Percentiles rank a stretch among this genome's conserved stretches.
Evolutionary conservation across 2,113 vertebrate species (phyloP).

Genomic region (Tragelaphus strepsiceros): DNA sequence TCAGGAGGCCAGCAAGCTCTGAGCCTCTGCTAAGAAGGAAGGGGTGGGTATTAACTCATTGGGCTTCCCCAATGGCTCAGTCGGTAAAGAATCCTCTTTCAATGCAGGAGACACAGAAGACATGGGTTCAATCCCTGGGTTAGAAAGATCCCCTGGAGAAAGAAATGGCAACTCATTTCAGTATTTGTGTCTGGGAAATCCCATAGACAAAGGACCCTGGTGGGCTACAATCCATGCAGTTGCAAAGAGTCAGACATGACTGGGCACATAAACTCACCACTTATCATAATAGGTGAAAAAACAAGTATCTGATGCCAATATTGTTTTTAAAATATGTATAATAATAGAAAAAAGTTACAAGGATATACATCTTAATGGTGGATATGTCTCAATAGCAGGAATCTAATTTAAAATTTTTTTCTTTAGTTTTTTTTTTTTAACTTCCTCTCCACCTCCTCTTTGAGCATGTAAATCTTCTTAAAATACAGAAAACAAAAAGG

Average conservation of each 20-base stretch:
- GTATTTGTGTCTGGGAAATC: not conserved
- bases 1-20: not conserved
- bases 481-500: not conserved
- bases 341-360: not conserved
- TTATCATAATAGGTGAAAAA: not conserved
- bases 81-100: not conserved
- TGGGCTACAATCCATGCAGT: not conserved
- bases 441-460: not conserved
- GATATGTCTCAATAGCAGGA: not conserved
- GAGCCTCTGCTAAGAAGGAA: not conserved
- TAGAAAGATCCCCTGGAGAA: not conserved
- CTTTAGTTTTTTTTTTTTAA: not conserved
- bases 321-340: not conserved
- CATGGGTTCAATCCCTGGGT: not conserved
- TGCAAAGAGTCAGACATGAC: not conserved
- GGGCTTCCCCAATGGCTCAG: not conserved
- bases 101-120: not conserved
- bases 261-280: not conserved
- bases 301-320: not conserved
- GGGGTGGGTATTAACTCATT: not conserved
- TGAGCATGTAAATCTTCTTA: not conserved
- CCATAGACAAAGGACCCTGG: not conserved
- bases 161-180: not conserved
- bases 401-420: constrained; percentile 10
- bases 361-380: not conserved